These are phyloP conservation scores for Drosophila paulistorum DNA, from an alignment of 1,140 invertebrate genomes.

Conservation along the genomic window DNA sequence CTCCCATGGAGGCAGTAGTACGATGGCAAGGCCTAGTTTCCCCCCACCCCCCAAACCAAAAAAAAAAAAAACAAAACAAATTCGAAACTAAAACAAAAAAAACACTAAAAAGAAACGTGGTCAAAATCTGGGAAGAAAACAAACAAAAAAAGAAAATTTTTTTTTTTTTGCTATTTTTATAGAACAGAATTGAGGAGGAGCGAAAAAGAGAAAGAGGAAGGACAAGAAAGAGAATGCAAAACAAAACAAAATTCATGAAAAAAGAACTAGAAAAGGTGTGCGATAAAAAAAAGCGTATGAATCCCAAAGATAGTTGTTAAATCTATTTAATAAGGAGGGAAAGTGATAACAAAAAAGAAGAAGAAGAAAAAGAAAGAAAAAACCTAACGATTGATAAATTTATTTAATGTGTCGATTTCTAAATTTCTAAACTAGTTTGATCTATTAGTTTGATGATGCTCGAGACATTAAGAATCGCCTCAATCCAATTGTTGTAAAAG, in stretches of 20 bases:
- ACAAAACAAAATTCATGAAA: conserved; percentile 24
- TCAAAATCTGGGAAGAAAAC: conserved; percentile 43
- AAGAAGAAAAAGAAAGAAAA: conserved; percentile 4
- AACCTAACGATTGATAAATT: conserved; percentile 35
- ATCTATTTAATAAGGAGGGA: conserved; percentile 73
- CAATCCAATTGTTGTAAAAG: background rate
- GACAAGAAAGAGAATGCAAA: conserved; percentile 29
- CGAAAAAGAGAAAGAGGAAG: background rate
- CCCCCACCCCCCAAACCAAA: background rate
- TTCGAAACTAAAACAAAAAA: background rate
- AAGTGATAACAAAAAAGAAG: conserved; percentile 68
- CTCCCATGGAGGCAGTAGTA: conserved; percentile 22
- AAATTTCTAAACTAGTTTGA: conserved; percentile 12
- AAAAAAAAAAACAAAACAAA: conserved; percentile 26
- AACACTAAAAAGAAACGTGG: background rate
- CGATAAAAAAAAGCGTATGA: conserved; percentile 42
- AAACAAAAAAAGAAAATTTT: conserved; percentile 21
- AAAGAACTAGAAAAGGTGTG: conserved; percentile 20
- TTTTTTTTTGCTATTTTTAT: conserved; percentile 13
- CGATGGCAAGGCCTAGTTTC: conserved; percentile 11
- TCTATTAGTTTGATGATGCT: conserved; percentile 5
- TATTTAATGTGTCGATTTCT: conserved; percentile 22
- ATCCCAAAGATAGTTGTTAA: conserved; percentile 78
- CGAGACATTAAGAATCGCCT: background rate
- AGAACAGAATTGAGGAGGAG: background rate